Base-by-base conservation (phyloP, 2,113 vertebrate species). In the Balaeniceps rex region DNA sequence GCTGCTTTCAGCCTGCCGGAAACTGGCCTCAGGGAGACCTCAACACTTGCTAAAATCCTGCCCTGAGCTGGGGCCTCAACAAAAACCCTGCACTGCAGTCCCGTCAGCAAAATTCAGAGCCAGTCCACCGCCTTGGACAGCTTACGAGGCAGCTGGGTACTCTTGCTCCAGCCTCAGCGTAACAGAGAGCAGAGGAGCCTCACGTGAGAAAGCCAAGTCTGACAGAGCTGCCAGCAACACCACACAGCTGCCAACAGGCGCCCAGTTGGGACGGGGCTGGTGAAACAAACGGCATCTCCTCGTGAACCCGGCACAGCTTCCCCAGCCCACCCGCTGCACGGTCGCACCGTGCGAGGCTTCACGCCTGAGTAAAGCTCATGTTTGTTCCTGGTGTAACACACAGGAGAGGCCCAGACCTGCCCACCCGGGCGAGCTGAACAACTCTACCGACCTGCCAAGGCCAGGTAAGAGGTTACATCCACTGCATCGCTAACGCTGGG, bases 331-430 rank as follows among this genome's bases (percentile, higher is more conserved):
- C 66, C 1, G 11, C 23, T 19, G 18, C 63, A 19, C 1, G 6
- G 44, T 52, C 4, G 5, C 52, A 1, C 47, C 0, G 0, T 2
- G 49, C 0, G 0, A 29, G 46, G 51, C 51, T 54, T 17, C 61
- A 3, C 2, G 3, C 12, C 51, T 0, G 0, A 14, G 49, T 14
- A 24, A 29, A 49, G 54, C 83, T 72, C 18, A 1, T n/a, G 54
- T 44, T 60, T 40, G 10, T 23, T 47, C 44, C 68, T 12, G 12
- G 4, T 5, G 13, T 3, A 25, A 54, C 0, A 0, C 4, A 14
- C n/a, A 28, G 44, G 25, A 47, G 52, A 71, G 17, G 42, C 33
- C 31, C 82, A 68, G 47, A 66, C 8, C 52, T 82, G 82, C 34
- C 29, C 42, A 7, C 10, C 17, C 1, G 0, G 2, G 25, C 33